phyloP scores from a whole-genome alignment of 2,888 invertebrate species.

The Operophtera brumata region DNA sequence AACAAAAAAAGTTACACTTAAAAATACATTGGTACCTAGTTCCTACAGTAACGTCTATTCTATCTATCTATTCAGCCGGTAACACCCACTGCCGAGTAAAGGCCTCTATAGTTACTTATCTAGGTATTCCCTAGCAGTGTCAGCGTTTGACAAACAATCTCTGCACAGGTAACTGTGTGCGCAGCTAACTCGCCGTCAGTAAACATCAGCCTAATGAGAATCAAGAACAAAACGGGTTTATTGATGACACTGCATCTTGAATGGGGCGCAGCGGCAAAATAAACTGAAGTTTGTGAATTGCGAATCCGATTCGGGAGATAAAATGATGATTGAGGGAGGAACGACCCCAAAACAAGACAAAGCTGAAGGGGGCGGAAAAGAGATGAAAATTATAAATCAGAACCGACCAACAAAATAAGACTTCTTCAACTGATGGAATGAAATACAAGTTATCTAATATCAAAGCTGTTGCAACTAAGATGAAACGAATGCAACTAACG shows the following conservation, averaged over 20 bases:
- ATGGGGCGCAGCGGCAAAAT: background rate
- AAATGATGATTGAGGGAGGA: background rate
- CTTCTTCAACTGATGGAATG: background rate
- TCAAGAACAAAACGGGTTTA: background rate
- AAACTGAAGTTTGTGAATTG: background rate
- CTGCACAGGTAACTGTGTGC: conserved; percentile 9
- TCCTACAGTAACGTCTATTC: too few species aligned
- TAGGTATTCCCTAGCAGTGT: background rate
- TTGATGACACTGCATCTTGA: background rate
- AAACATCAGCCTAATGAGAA: background rate
- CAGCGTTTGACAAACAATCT: conserved; percentile 7
- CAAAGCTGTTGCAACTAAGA: too few species aligned
- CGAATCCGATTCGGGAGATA: background rate
- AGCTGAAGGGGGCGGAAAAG: too few species aligned
- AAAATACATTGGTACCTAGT: too few species aligned
- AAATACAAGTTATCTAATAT: background rate
- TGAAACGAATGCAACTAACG: too few species aligned
- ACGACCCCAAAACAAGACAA: too few species aligned
- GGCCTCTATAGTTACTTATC: too few species aligned
- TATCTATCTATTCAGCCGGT: too few species aligned
- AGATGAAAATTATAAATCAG: too few species aligned
- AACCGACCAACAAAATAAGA: too few species aligned
- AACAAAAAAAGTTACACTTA: too few species aligned
- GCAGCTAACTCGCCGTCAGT: background rate
- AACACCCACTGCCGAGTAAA: too few species aligned